Evolutionary conservation across 1,140 invertebrate genomes (phyloP).

Genomic region (Halyomorpha halys): DNA sequence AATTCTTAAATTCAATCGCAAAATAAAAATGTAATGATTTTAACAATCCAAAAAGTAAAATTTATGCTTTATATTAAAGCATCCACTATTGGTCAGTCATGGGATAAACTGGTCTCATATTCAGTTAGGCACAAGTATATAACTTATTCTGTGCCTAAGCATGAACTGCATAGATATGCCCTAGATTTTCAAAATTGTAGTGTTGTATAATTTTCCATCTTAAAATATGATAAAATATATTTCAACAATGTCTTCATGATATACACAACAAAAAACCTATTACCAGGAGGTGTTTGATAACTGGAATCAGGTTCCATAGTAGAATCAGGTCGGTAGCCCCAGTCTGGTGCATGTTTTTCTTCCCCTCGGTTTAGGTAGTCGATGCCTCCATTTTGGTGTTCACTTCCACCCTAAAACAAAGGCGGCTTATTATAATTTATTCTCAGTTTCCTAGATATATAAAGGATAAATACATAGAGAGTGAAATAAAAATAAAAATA

Average conservation of each 20-base stretch:
- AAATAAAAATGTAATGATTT: too few relatives aligned
- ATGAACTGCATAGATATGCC: neutral
- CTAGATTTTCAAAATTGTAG: neutral
- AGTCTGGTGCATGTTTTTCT: slow-evolving; percentile 6
- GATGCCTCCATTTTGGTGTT: neutral
- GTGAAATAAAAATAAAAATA: too few relatives aligned
- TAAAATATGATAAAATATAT: neutral
- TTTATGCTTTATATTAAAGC: too few relatives aligned
- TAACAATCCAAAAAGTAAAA: too few relatives aligned
- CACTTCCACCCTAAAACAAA: neutral
- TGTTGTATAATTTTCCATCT: neutral
- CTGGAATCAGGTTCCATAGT: neutral
- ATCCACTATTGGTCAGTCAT: too few relatives aligned
- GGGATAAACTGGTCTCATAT: too few relatives aligned
- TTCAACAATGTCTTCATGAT: too few relatives aligned
- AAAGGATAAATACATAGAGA: too few relatives aligned
- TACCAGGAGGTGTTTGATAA: neutral
- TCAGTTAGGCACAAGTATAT: neutral
- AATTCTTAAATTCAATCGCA: too few relatives aligned
- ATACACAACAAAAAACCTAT: neutral
- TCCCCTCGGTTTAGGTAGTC: slow-evolving; percentile 9
- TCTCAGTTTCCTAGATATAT: too few relatives aligned
- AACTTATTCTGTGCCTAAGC: too few relatives aligned
- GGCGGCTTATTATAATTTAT: neutral
- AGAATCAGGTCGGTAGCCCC: neutral